Conservation (phyloP, 2,888 invertebrate genomes). For the Plebejus argus region DNA sequence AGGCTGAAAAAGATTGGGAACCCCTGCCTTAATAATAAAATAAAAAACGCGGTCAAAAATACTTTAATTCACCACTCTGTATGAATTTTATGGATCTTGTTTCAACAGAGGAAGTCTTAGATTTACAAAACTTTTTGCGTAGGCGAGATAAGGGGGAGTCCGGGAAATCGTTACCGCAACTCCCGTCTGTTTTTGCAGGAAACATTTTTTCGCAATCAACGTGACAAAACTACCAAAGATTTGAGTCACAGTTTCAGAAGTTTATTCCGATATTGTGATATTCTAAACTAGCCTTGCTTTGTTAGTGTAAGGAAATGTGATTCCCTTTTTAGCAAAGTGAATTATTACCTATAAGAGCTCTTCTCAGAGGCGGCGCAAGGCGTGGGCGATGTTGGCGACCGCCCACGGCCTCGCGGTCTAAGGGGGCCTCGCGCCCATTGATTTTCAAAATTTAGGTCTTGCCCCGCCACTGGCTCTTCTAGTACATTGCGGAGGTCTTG, state of each 20-base stretch:
- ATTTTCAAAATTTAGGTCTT: too few relatives aligned
- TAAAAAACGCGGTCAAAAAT: not conserved
- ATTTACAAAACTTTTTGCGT: constrained; percentile 5
- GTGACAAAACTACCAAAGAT: not conserved
- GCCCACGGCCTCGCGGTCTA: too few relatives aligned
- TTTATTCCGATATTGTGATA: not conserved
- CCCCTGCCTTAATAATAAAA: too few relatives aligned
- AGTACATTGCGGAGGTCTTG: too few relatives aligned
- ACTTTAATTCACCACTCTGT: not conserved
- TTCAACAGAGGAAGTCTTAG: constrained; percentile 1
- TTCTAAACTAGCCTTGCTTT: not conserved
- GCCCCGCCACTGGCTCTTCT: too few relatives aligned
- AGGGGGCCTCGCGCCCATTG: too few relatives aligned
- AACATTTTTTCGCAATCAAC: constrained; percentile 7
- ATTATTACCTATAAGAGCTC: too few relatives aligned
- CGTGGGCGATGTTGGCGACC: too few relatives aligned
- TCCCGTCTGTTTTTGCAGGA: not conserved
- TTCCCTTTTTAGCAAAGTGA: too few relatives aligned
- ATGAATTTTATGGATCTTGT: constrained; percentile 1
- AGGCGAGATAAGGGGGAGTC: not conserved
- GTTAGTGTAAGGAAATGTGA: not conserved
- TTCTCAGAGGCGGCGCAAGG: too few relatives aligned
- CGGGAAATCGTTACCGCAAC: constrained; percentile 1
- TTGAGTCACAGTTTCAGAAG: not conserved
- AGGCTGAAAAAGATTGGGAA: too few relatives aligned